Evolutionary conservation across 2,888 invertebrate species (phyloP), one percentile per base, ranked within the genome.

Genomic region (Sarcophaga rosellei): DNA sequence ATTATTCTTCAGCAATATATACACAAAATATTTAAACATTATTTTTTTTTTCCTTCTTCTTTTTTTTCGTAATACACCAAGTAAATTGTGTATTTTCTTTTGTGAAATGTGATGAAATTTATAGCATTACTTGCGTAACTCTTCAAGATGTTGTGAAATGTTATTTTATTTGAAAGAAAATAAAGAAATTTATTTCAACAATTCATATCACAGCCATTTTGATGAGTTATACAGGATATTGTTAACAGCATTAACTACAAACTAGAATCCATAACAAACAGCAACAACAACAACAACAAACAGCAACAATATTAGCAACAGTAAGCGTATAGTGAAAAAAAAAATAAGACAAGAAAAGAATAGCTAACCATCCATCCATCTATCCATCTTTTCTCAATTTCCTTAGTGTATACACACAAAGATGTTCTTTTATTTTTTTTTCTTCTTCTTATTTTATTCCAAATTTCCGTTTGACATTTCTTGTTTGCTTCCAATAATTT

Each of bases 191-290:
- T 80, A 86, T 59, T 70, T 82, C 59, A 62, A 70, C 75, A 84
- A 87, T 88, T 91, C 93, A 92, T 93, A 93, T 93, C 93, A 93
- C 93, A 93, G 93, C 93, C 93, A 93, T 93, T 93, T 93, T 92
- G 92, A 92, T 92, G 92, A 92, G 92, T 92, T 92, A 89, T 89
- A 90, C 89, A 88, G 76, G 90, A 88, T 77, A 61, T 82, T 47
- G n/a, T 21, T 61, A 75, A 62, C 63, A 75, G 6, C 74, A 79
- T 75, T 75, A 85, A 70, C 35, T 78, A 59, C 53, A 53, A 53
- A 69, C 53, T 12, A 17, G 12, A 23, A 53, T 59, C 63, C 47
- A 44, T n/a, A n/a, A 35, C 74, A 53, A 17, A 15, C 15, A 53
- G 53, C 17, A 35, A 8, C 53, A 53, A 1, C 1, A 6, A 57